Conservation (phyloP, 2,797 vertebrate genomes). For the Chromis chromis region DNA sequence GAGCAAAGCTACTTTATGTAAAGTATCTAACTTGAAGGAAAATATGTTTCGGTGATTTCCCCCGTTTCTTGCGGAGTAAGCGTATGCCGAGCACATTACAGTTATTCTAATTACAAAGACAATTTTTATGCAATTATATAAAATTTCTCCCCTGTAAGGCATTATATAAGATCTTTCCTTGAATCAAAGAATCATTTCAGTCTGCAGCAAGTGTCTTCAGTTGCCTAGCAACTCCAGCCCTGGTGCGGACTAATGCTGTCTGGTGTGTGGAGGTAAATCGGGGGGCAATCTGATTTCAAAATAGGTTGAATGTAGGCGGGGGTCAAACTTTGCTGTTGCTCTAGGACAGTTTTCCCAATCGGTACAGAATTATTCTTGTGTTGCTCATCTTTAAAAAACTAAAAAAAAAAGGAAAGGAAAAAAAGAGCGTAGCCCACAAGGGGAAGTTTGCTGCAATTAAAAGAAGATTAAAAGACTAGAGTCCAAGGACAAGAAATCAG, state of each 20-base stretch:
- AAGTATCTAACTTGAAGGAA: conserved; percentile 15
- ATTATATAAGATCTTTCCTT: conserved; percentile 84
- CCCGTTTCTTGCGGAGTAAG: conserved; percentile 16
- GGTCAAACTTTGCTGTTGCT: conserved; percentile 83
- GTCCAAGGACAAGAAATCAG: conserved; percentile 60
- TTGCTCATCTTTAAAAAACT: conserved; percentile 39
- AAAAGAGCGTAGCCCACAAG: conserved; percentile 25
- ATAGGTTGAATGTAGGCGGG: conserved; percentile 83
- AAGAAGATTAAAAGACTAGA: conserved; percentile 55
- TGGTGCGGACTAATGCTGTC: conserved; percentile 83
- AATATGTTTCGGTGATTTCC: conserved; percentile 16
- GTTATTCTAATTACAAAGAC: conserved; percentile 63
- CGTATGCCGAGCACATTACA: conserved; percentile 39
- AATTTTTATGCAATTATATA: conserved; percentile 68
- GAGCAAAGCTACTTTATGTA: conserved; percentile 24
- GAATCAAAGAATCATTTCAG: conserved; percentile 88
- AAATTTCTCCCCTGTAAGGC: conserved; percentile 65
- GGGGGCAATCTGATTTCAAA: conserved; percentile 88
- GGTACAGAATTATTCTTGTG: conserved; percentile 36
- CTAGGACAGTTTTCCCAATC: conserved; percentile 61
- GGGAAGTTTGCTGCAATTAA: conserved; percentile 49
- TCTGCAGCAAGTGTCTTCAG: conserved; percentile 87
- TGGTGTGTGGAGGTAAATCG: conserved; percentile 88
- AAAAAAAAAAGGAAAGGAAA: too few relatives aligned
- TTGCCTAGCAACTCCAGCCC: conserved; percentile 89